Conservation (phyloP, 2,888 invertebrate genomes). For the Diarsia dahlii region DNA sequence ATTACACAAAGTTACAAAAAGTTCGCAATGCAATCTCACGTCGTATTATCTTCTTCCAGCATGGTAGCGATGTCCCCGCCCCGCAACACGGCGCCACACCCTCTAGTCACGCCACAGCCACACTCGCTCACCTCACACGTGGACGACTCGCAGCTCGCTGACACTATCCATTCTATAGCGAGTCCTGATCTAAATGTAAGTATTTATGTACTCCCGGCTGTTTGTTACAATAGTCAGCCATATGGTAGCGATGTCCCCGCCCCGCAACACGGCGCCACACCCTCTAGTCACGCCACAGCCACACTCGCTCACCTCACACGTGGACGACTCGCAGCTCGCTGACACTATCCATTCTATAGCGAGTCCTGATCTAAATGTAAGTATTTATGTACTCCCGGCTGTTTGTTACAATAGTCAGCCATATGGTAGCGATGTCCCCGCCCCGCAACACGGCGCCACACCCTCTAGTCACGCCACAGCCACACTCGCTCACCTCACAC, state of each 20-base stretch:
- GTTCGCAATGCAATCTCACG: no score
- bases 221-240: no score
- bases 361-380: conserved; percentile 86
- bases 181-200: conserved; percentile 87
- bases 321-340: conserved; percentile 85
- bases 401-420: no score
- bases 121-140: conserved; percentile 69
- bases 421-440: conserved; percentile 89
- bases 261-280: conserved; percentile 83
- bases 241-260: conserved; percentile 90
- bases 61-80: conserved; percentile 90
- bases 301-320: conserved; percentile 65
- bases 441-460: conserved; percentile 85
- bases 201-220: conserved; percentile 36
- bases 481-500: conserved; percentile 64
- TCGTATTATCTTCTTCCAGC: conserved; percentile 68
- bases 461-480: conserved; percentile 65
- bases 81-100: conserved; percentile 80
- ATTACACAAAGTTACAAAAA: no score
- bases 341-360: conserved; percentile 88
- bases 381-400: conserved; percentile 57
- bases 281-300: conserved; percentile 66
- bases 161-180: conserved; percentile 87
- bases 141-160: conserved; percentile 85
- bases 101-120: conserved; percentile 65